phyloP scores from a whole-genome alignment of 1,140 invertebrate genomes.

The Pteromalus puparum region DNA sequence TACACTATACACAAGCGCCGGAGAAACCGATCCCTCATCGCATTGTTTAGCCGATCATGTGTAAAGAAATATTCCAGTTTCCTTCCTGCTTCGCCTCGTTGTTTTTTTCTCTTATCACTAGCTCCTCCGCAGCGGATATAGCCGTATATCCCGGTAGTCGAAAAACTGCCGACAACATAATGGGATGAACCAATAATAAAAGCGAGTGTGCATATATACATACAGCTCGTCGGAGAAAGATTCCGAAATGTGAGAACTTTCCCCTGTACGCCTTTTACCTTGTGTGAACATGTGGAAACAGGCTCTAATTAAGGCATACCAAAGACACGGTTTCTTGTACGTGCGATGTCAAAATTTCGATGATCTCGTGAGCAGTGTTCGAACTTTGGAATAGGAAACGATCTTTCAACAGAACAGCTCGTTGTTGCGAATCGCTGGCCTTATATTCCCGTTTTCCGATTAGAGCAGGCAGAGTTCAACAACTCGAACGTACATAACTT shows the following conservation, averaged over 20 bases:
- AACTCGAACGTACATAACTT: slow-evolving; percentile 37
- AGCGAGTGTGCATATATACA: background rate
- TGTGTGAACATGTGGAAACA: background rate
- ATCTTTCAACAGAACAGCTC: too few relatives aligned
- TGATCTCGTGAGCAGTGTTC: background rate
- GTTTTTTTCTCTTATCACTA: background rate
- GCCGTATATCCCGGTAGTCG: background rate
- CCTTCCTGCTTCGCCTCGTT: background rate
- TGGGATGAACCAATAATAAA: slow-evolving; percentile 35
- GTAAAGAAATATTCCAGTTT: background rate
- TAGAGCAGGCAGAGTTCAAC: slow-evolving; percentile 24
- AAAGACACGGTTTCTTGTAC: background rate
- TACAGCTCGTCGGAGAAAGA: background rate
- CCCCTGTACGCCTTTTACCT: background rate
- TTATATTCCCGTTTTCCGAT: background rate
- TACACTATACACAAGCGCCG: too few relatives aligned
- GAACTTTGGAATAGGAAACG: too few relatives aligned
- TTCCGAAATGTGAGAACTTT: slow-evolving; percentile 35
- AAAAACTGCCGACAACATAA: background rate
- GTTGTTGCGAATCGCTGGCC: too few relatives aligned
- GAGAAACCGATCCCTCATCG: background rate
- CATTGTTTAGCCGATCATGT: background rate
- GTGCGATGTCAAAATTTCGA: background rate
- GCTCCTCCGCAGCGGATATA: too few relatives aligned
- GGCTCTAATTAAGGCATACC: slow-evolving; percentile 22